Evolutionary conservation across 1,140 invertebrate species (phyloP).

Genomic region (Calliphora vicina): DNA sequence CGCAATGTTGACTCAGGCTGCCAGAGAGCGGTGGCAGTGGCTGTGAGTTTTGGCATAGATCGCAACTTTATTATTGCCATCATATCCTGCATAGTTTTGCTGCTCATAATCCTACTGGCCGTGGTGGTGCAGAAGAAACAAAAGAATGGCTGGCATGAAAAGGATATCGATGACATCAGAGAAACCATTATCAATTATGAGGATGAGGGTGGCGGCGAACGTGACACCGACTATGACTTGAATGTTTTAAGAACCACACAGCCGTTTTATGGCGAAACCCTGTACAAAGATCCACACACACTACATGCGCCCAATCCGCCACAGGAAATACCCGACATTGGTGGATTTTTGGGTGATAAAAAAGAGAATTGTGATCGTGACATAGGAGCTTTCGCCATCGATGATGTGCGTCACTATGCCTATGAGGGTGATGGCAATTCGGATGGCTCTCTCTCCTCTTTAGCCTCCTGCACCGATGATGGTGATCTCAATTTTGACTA

Average conservation of each 20-base stretch:
- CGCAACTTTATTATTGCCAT: constrained; percentile 86
- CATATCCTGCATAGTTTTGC: constrained; percentile 78
- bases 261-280: constrained; percentile 60
- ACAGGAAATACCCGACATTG: constrained; percentile 80
- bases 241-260: constrained; percentile 76
- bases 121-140: constrained; percentile 86
- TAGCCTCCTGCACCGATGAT: constrained; percentile 92
- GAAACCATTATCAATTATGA: constrained; percentile 98
- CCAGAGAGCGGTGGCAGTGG: constrained; percentile 72
- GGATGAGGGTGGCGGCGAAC: constrained; percentile 95
- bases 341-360: constrained; percentile 88
- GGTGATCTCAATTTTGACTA: constrained; percentile 97
- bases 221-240: constrained; percentile 93
- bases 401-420: constrained; percentile 94
- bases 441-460: constrained; percentile 89
- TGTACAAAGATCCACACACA: constrained; percentile 58
- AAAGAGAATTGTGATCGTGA: constrained; percentile 90
- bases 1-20: constrained; percentile 76
- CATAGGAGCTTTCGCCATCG: constrained; percentile 87
- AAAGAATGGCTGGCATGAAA: constrained; percentile 84
- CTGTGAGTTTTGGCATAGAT: constrained; percentile 81
- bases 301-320: constrained; percentile 54
- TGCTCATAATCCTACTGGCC: constrained; percentile 83
- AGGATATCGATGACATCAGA: constrained; percentile 93
- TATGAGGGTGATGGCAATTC: constrained; percentile 96